Evolutionary conservation across 2,888 invertebrate genomes (phyloP), one percentile per base, ranked within the genome.

Genomic region (Linyphia triangularis): DNA sequence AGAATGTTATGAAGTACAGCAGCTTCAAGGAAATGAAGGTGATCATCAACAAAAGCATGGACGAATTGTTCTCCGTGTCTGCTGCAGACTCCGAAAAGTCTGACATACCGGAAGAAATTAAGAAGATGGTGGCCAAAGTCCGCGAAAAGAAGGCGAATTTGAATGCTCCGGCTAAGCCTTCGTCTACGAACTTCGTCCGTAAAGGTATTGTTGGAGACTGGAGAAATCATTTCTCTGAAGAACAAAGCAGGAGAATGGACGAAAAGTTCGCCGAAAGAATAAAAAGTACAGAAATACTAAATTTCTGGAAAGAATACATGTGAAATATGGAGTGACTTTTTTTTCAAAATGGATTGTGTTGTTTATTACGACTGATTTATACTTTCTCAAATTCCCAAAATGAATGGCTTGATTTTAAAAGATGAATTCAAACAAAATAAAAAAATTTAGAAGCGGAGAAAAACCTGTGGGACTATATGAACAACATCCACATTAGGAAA

Each of bases 191-290:
- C n/a, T 67, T 67, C 10, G 63, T 85, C 0, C 59, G 88, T 7
- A 88, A 88, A 63, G 88, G 93, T 9, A 90, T 90, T 19, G 92
- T 93, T 2, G 93, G 93, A 6, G 93, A 93, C 89, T 93, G 93
- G 93, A 92, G 92, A 89, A 92, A 91, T 63, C 91, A 92, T 84
- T 93, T 93, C 90, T 92, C 92, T 4, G 92, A 92, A 33, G 90
- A 90, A 26, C 89, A 90, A 61, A 85, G 30, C 13, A 67, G 26
- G 16, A 57, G 88, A 7, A 19, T 90, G 73, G 81, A 88, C 22
- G 65, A 88, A 13, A 84, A 84, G 57, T 82, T 85, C 40, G 24
- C 10, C 1, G 84, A 90, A 13, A 81, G 72, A 77, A 75, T 67
- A 22, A 78, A 73, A 28, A 88, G 81, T 1, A 90, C 84, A 1